Evolutionary conservation across 2,888 invertebrate genomes (phyloP).

Genomic region (Sussaba pulchella): DNA sequence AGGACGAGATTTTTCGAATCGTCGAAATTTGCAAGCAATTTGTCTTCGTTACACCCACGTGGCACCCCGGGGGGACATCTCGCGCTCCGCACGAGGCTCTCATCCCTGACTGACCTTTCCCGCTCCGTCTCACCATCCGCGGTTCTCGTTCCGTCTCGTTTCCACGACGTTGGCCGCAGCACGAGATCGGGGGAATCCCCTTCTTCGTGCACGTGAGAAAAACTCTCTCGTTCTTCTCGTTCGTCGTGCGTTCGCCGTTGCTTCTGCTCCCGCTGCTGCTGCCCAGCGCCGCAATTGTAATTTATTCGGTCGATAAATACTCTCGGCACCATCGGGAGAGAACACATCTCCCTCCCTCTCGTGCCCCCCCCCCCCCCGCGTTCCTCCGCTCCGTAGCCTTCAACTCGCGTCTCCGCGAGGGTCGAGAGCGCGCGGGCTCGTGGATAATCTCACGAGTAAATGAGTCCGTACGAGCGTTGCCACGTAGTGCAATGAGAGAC

Average conservation of each 20-base stretch:
- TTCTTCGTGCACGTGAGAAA: slow-evolving; percentile 51
- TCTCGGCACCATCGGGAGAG: slow-evolving; percentile 68
- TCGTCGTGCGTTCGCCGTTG: slow-evolving; percentile 54
- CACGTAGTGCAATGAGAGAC: slow-evolving; percentile 26
- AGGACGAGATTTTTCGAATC: slow-evolving; percentile 68
- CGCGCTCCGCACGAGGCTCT: slow-evolving; percentile 74
- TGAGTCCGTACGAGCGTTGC: slow-evolving; percentile 67
- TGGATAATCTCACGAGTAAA: slow-evolving; percentile 73
- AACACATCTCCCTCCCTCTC: slow-evolving; percentile 9
- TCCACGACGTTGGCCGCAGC: slow-evolving; percentile 11
- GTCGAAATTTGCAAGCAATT: slow-evolving; percentile 80
- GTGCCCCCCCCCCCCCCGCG: slow-evolving; percentile 44
- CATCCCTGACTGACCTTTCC: slow-evolving; percentile 46
- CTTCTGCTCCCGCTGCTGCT: slow-evolving; percentile 60
- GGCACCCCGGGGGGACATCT: slow-evolving; percentile 76
- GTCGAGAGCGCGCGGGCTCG: slow-evolving; percentile 36
- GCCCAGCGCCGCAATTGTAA: slow-evolving; percentile 75
- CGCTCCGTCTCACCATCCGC: slow-evolving; percentile 44
- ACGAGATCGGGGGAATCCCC: slow-evolving; percentile 24
- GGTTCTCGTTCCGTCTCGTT: slow-evolving; percentile 19
- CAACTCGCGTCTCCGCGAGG: background rate
- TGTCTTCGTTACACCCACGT: slow-evolving; percentile 83
- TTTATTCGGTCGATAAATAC: slow-evolving; percentile 80
- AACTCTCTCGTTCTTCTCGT: slow-evolving; percentile 32
- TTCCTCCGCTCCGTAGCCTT: background rate